phyloP scores from a whole-genome alignment of 2,113 vertebrate species.

The Argyrosomus japonicus region DNA sequence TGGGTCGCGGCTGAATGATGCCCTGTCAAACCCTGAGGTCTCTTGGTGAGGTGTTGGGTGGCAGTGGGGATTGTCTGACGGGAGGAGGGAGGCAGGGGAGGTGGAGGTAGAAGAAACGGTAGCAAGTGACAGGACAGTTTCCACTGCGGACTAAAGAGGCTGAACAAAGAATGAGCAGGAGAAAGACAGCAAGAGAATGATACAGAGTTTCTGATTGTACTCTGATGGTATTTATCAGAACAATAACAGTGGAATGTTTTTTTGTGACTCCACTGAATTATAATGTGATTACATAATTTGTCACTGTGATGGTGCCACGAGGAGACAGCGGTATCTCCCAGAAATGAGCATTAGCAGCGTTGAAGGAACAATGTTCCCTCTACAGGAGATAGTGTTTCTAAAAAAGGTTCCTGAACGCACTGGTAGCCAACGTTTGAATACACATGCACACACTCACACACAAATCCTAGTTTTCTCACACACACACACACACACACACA shows the following conservation, averaged over 20 bases:
- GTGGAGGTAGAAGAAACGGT: slow-evolving; percentile 35
- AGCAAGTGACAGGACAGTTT: slow-evolving; percentile 46
- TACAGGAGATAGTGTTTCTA: slow-evolving; percentile 57
- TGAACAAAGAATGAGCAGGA: slow-evolving; percentile 27
- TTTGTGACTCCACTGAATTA: slow-evolving; percentile 64
- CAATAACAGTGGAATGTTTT: slow-evolving; percentile 55
- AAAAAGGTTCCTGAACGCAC: slow-evolving; percentile 40
- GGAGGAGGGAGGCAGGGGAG: slow-evolving; percentile 37
- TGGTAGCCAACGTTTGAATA: slow-evolving; percentile 6
- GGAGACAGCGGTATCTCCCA: slow-evolving; percentile 53
- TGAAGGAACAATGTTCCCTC: slow-evolving; percentile 55
- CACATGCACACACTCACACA: slow-evolving; percentile 9
- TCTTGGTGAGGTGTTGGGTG: slow-evolving; percentile 34
- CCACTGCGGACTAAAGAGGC: slow-evolving; percentile 23
- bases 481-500: neutral
- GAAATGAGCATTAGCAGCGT: slow-evolving; percentile 50
- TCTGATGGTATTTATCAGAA: slow-evolving; percentile 56
- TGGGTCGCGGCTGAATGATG: slow-evolving; percentile 44
- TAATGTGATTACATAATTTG: slow-evolving; percentile 75
- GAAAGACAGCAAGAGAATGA: slow-evolving; percentile 29
- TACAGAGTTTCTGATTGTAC: slow-evolving; percentile 20
- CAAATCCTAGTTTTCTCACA: neutral
- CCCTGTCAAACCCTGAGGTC: slow-evolving; percentile 36
- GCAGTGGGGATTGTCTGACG: slow-evolving; percentile 20
- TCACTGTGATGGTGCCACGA: slow-evolving; percentile 57